Evolutionary conservation across 2,888 invertebrate species (phyloP).

Genomic region (Bombylius discolor): DNA sequence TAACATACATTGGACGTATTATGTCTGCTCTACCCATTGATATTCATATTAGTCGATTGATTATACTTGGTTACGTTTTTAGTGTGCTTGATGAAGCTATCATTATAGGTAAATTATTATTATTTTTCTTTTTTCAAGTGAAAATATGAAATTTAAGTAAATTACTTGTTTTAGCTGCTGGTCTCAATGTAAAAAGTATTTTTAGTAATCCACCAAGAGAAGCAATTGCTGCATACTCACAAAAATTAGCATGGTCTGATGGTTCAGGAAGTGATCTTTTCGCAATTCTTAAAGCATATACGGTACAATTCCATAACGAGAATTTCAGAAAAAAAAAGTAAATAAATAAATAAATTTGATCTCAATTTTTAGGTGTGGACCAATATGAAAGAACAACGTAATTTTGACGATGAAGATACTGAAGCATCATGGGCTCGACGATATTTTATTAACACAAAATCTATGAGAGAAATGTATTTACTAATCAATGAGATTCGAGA

Average conservation of each 20-base stretch:
- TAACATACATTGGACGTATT: constrained; percentile 74
- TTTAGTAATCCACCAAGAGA: constrained; percentile 63
- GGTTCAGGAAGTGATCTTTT: constrained; percentile 71
- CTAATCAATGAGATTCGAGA: constrained; percentile 55
- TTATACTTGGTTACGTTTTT: constrained; percentile 75
- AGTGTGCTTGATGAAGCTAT: constrained; percentile 72
- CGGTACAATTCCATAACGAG: constrained; percentile 36
- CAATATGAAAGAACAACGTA: constrained; percentile 44
- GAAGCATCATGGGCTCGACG: constrained; percentile 54
- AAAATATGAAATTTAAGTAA: no score
- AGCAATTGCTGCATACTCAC: constrained; percentile 55
- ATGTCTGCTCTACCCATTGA: constrained; percentile 76
- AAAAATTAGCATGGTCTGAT: constrained; percentile 69
- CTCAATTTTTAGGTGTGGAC: constrained; percentile 49
- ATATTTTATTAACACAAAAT: constrained; percentile 57
- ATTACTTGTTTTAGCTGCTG: constrained; percentile 50
- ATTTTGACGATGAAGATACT: constrained; percentile 38
- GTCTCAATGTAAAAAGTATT: constrained; percentile 66
- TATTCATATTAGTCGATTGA: constrained; percentile 66
- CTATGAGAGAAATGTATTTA: constrained; percentile 58
- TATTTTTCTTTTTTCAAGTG: no score
- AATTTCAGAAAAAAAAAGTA: neutral
- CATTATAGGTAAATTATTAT: constrained; percentile 49
- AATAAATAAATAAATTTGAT: neutral
- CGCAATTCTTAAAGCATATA: constrained; percentile 66